Base-by-base conservation (phyloP, 2,888 invertebrate genomes). In the Polymixis lichenea region DNA sequence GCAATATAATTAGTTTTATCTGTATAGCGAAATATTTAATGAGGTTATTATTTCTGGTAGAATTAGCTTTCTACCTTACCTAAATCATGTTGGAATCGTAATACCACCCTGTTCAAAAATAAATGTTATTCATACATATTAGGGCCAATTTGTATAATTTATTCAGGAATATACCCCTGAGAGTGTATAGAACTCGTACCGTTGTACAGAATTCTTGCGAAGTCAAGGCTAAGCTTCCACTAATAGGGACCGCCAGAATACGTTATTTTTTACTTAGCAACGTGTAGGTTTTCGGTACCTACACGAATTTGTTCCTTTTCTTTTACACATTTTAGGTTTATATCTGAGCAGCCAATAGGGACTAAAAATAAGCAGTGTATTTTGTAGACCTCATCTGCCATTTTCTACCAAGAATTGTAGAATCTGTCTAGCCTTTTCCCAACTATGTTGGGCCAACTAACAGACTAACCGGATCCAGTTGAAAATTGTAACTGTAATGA, bases 1-100 rank as follows among this genome's bases (percentile, higher is more conserved):
- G 28, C 15, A 55, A 77, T 60, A 15, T 67, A 73, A 82, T 81
- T 71, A 85, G 55, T 67, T 60, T 85, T 82, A 76, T 73, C 60
- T 80, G 28, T n/a, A 56, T n/a, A n/a, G 15, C 19, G 4, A 49
- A 69, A 73, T 46, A 65, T n/a, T 69, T 69, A 65, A 71, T 53
- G 43, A 56, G 55, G 55, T 49, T 64, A 38, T 64, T 69, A 70
- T 56, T 81, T 64, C 22, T 55, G 28, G 25, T 71, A 25, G 22
- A 22, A 49, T 71, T 55, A 32, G 32, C 55, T 72, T 56, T 19
- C 28, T 32, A 55, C n/a, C 55, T 28, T 46, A 28, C 28, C 4
- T 19, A 28, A 55, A 46, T 62, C 5, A 58, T 22, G 58, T 28
- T 51, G 17, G 17, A 67, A 53, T 67, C 58, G 38, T 67, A 71